phyloP scores from a whole-genome alignment of 1,140 invertebrate genomes.

The Apis laboriosa region DNA sequence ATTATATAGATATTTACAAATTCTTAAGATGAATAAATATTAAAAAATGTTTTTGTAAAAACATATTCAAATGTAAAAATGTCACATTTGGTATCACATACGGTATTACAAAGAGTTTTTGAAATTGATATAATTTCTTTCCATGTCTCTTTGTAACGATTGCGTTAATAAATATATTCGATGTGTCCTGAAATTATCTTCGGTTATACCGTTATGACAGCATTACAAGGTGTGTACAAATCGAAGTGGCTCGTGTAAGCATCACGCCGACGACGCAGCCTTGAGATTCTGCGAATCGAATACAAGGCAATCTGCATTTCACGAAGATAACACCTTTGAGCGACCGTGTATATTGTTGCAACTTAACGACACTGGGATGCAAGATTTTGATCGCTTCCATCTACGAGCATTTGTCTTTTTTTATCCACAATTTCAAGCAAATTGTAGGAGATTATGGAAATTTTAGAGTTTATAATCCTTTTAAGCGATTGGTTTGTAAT shows the following conservation, averaged over 20 bases:
- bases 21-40: no score
- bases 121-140: not conserved
- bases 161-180: not conserved
- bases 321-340: conserved; percentile 66
- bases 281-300: conserved; percentile 74
- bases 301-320: conserved; percentile 76
- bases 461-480: not conserved
- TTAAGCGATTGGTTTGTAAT: not conserved
- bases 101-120: not conserved
- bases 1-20: no score
- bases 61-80: not conserved
- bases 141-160: not conserved
- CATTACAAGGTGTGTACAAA: conserved; percentile 37
- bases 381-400: conserved; percentile 13
- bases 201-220: conserved; percentile 23
- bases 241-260: conserved; percentile 42
- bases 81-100: not conserved
- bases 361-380: conserved; percentile 21
- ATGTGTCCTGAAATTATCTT: conserved; percentile 3
- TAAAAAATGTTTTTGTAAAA: no score
- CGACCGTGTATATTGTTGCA: conserved; percentile 33
- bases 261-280: conserved; percentile 56
- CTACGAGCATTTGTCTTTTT: not conserved
- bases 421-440: not conserved
- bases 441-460: not conserved